Percentiles rank a stretch among this genome's conserved stretches.
phyloP scores from a whole-genome alignment of 2,888 invertebrate genomes.

The Tetrapedia diversipes region DNA sequence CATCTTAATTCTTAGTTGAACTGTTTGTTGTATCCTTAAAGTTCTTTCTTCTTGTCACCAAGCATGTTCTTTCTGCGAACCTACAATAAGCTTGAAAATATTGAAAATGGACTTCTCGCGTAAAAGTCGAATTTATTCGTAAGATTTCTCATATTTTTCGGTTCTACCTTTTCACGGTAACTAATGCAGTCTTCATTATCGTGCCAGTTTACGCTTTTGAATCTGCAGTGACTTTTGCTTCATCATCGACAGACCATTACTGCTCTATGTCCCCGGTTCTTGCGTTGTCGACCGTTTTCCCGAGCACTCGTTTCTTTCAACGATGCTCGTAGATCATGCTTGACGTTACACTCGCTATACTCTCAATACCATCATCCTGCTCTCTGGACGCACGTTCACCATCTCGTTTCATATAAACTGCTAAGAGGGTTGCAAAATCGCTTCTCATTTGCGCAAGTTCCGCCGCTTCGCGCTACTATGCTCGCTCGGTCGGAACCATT shows the following conservation, averaged over 20 bases:
- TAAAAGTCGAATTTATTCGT: background rate
- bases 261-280: background rate
- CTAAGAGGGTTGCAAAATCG: slow-evolving; percentile 41
- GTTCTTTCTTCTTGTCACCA: background rate
- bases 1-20: background rate
- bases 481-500: slow-evolving; percentile 45
- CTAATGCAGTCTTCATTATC: background rate
- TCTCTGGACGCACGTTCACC: slow-evolving; percentile 28
- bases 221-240: background rate
- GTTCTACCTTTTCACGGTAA: slow-evolving; percentile 11
- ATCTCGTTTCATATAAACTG: slow-evolving; percentile 21
- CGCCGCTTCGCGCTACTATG: slow-evolving; percentile 48
- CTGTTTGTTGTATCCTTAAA: background rate
- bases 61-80: background rate
- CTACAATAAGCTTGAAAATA: background rate
- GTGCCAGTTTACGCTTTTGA: background rate
- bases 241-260: background rate
- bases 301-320: background rate
- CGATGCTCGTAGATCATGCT: slow-evolving; percentile 2
- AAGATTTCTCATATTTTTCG: background rate
- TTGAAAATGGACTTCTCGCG: too few relatives aligned
- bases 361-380: background rate
- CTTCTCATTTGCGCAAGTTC: slow-evolving; percentile 53
- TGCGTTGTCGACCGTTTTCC: background rate
- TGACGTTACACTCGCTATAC: slow-evolving; percentile 5